Conservation (phyloP, 2,888 invertebrate genomes). For the Catocala nupta region DNA sequence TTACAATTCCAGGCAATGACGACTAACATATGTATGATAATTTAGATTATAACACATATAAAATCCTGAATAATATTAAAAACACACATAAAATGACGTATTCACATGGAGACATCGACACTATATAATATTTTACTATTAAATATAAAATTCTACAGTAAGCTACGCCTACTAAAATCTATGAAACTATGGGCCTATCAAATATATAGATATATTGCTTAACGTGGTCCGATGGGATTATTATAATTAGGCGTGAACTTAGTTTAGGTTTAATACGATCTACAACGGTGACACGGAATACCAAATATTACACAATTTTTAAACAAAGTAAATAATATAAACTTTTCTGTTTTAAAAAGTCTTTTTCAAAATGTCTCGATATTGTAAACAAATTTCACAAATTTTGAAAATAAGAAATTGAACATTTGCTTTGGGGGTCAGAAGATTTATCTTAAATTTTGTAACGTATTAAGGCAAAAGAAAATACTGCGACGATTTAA, state of each 20-base stretch:
- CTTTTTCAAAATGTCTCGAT: no score
- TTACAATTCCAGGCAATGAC: slow-evolving; percentile 33
- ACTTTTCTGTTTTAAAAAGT: no score
- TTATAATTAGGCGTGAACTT: slow-evolving; percentile 74
- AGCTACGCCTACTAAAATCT: slow-evolving; percentile 79
- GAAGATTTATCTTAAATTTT: no score
- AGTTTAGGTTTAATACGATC: slow-evolving; percentile 50
- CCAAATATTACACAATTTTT: slow-evolving; percentile 32
- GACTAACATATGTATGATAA: slow-evolving; percentile 33
- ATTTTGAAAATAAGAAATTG: no score
- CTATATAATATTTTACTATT: slow-evolving; percentile 53
- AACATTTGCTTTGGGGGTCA: no score
- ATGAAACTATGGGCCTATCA: slow-evolving; percentile 77
- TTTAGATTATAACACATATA: slow-evolving; percentile 42
- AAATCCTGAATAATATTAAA: slow-evolving; percentile 43
- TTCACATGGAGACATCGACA: slow-evolving; percentile 48
- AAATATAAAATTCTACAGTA: slow-evolving; percentile 79
- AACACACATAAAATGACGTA: slow-evolving; percentile 48
- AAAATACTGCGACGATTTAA: no score
- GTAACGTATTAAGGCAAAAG: no score
- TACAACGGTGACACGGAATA: slow-evolving; percentile 48
- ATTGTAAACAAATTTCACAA: no score
- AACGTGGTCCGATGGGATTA: slow-evolving; percentile 84
- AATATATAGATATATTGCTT: slow-evolving; percentile 84
- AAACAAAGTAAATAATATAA: not conserved